Conservation (phyloP, 2,888 invertebrate genomes). For the Oscheius sp. region DNA sequence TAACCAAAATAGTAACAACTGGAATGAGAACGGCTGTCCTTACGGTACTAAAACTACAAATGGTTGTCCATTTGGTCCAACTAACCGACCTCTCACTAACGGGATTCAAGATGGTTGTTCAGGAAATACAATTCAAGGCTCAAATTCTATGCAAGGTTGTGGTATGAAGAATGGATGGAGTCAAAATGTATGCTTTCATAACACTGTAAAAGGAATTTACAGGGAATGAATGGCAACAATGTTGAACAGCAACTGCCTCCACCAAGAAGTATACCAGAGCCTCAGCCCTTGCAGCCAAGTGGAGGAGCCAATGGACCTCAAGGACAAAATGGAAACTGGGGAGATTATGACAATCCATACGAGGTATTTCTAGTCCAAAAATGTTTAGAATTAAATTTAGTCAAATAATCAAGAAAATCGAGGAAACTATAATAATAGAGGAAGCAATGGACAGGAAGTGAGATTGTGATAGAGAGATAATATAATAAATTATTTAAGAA, state of each 20-base stretch:
- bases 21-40: slow-evolving; percentile 20
- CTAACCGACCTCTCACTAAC: neutral
- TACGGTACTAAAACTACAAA: neutral
- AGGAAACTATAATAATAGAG: neutral
- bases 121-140: neutral
- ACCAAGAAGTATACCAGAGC: neutral
- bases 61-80: slow-evolving; percentile 10
- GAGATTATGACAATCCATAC: slow-evolving; percentile 9
- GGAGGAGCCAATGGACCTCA: neutral
- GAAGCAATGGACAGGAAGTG: neutral
- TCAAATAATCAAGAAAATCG: neutral
- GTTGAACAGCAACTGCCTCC: slow-evolving; percentile 6
- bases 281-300: neutral
- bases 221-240: slow-evolving; percentile 1
- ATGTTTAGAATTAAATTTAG: neutral
- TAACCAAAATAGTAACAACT: slow-evolving; percentile 3
- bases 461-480: neutral
- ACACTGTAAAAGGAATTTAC: too few relatives aligned
- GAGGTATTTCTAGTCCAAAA: neutral
- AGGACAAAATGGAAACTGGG: neutral
- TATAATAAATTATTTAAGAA: neutral
- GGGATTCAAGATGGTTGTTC: slow-evolving; percentile 13
- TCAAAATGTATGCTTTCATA: slow-evolving; percentile 10
- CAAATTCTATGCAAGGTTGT: slow-evolving; percentile 15
- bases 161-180: slow-evolving; percentile 10